phyloP scores from a whole-genome alignment of 2,113 vertebrate genomes.

The Acinonyx jubatus region DNA sequence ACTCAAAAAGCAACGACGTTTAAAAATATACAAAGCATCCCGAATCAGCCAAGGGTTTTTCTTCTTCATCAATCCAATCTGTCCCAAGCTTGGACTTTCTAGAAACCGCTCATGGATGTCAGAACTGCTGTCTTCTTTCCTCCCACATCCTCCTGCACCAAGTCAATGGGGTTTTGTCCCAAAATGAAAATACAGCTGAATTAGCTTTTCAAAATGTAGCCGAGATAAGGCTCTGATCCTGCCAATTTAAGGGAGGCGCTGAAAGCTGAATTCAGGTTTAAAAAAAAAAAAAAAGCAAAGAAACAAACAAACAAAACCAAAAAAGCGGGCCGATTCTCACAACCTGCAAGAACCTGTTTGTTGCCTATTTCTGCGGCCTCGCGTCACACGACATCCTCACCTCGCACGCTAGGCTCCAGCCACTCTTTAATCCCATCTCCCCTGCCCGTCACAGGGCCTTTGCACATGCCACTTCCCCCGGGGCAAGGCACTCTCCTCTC shows the following conservation, averaged over 20 bases:
- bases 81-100: neutral
- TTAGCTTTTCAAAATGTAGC: slow-evolving; percentile 18
- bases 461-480: neutral
- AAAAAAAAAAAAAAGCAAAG: neutral
- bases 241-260: neutral
- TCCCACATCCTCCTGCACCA: neutral
- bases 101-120: neutral
- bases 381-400: neutral
- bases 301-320: neutral
- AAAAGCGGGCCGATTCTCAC: neutral
- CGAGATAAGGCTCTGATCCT: neutral
- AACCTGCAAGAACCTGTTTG: neutral
- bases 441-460: neutral
- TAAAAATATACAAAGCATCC: neutral
- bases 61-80: neutral
- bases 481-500: neutral
- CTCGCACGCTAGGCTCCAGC: too few relatives aligned
- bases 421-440: neutral
- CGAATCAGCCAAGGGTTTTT: neutral
- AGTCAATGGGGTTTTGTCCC: neutral
- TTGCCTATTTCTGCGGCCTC: neutral
- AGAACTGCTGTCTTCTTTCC: neutral
- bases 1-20: neutral
- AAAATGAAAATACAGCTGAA: slow-evolving; percentile 38
- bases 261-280: slow-evolving; percentile 5